Percentiles rank a stretch among this genome's conserved stretches.
Conservation (phyloP, 53 echinoderm and acorn worm genomes). For the Apostichopus leukothele region DNA sequence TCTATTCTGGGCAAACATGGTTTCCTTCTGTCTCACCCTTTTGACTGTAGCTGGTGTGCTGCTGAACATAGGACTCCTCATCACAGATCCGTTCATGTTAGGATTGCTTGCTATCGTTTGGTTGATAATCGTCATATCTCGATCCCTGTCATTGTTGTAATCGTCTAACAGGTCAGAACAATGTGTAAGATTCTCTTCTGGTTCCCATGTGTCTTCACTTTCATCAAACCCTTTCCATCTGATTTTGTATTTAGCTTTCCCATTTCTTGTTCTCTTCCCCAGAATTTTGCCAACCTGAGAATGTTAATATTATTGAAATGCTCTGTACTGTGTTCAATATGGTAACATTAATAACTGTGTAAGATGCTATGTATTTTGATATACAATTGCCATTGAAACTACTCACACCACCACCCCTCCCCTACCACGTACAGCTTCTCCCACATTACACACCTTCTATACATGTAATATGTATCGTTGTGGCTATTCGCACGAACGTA, state of each 20-base stretch:
- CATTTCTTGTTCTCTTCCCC: slow-evolving; percentile 35
- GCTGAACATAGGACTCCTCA: slow-evolving; percentile 14
- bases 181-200: slow-evolving; percentile 58
- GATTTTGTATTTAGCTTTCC: slow-evolving; percentile 50
- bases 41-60: slow-evolving; percentile 27
- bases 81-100: neutral
- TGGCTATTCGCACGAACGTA: too few species aligned
- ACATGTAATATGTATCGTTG: too few species aligned
- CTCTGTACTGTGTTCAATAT: too few species aligned
- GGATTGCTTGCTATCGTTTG: neutral
- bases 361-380: too few species aligned
- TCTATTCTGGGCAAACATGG: neutral
- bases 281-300: slow-evolving; percentile 43
- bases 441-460: too few species aligned
- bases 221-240: slow-evolving; percentile 66
- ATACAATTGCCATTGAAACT: too few species aligned
- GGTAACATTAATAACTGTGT: too few species aligned
- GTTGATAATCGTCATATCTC: slow-evolving; percentile 11
- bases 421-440: too few species aligned
- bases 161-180: slow-evolving; percentile 47
- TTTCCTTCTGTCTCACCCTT: neutral
- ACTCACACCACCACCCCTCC: too few species aligned
- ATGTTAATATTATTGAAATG: neutral
- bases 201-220: slow-evolving; percentile 66
- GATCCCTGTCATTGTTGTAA: slow-evolving; percentile 41